Percentiles rank a stretch among this genome's conserved stretches.
These are phyloP conservation scores for Tetragonula clypearis DNA, from an alignment of 1,140 invertebrate genomes.

Conservation along the genomic window DNA sequence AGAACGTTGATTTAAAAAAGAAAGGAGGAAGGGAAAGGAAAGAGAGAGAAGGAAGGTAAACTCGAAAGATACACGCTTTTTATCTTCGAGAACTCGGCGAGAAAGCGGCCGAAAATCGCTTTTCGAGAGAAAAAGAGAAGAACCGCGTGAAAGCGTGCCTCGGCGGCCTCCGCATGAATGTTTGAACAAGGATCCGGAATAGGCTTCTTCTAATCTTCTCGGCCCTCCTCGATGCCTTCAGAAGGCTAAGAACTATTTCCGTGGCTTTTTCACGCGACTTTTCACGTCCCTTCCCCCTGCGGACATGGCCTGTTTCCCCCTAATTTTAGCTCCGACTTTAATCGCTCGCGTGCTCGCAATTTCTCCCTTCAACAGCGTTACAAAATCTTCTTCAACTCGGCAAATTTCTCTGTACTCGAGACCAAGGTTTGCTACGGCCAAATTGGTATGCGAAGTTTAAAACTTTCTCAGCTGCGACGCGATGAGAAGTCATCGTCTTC, in stretches of 20 bases:
- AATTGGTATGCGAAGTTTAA: too few relatives aligned
- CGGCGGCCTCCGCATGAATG: slow-evolving; percentile 15
- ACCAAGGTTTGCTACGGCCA: too few relatives aligned
- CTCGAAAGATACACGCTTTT: background rate
- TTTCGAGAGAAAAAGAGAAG: background rate
- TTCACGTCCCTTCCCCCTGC: background rate
- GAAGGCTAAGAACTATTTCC: slow-evolving; percentile 38
- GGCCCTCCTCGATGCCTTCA: slow-evolving; percentile 15
- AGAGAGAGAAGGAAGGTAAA: background rate
- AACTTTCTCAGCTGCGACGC: too few relatives aligned
- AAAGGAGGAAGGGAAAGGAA: too few relatives aligned
- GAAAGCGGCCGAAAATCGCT: slow-evolving; percentile 14
- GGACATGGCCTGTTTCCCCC: background rate
- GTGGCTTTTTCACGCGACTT: slow-evolving; percentile 46
- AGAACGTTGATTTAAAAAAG: background rate
- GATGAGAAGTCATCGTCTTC: too few relatives aligned
- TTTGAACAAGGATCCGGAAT: slow-evolving; percentile 30
- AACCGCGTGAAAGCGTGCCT: slow-evolving; percentile 7
- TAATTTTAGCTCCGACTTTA: slow-evolving; percentile 45
- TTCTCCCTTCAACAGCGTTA: slow-evolving; percentile 9
- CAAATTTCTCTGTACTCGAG: too few relatives aligned
- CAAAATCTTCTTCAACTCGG: background rate
- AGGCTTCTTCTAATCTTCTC: slow-evolving; percentile 34
- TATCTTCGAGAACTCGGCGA: background rate
- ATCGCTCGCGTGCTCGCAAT: slow-evolving; percentile 9